phyloP scores from a whole-genome alignment of 2,113 vertebrate species.

The Corythoichthys haematopterus region DNA sequence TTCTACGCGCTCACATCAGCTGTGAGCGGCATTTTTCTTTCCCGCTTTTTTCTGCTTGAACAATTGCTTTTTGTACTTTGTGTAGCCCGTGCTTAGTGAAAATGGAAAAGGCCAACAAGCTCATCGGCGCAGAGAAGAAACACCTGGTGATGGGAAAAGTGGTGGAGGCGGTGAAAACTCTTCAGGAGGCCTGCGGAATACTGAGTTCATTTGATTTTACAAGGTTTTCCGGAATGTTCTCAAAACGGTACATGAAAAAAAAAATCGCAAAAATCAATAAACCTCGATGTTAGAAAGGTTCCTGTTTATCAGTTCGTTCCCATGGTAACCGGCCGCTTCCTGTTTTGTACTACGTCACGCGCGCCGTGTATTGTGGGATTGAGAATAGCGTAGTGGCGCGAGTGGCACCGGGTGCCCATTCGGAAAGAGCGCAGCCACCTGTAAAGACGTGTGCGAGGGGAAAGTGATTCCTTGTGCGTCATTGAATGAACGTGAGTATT shows the following conservation, averaged over 20 bases:
- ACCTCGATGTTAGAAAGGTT: no score
- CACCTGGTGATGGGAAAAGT: slow-evolving; percentile 86
- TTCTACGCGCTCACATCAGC: background rate
- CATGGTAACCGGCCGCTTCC: no score
- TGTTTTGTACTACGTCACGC: no score
- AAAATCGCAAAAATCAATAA: background rate
- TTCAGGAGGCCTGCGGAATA: slow-evolving; percentile 88
- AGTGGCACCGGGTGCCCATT: no score
- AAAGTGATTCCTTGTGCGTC: no score
- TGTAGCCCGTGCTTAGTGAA: background rate
- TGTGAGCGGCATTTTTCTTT: background rate
- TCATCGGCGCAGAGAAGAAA: slow-evolving; percentile 85
- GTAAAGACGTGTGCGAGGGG: no score
- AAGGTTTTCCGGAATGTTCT: background rate
- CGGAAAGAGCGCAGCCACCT: no score
- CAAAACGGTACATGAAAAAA: background rate
- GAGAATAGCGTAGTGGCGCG: no score
- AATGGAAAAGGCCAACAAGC: slow-evolving; percentile 84
- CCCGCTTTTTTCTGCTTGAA: fast-evolving
- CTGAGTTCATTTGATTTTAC: slow-evolving; percentile 69
- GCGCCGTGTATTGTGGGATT: no score
- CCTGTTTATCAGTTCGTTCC: no score
- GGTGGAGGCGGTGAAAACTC: slow-evolving; percentile 81
- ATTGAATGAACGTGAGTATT: no score
- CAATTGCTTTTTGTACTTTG: background rate